Percentiles rank a stretch among this genome's conserved stretches.
phyloP scores from a whole-genome alignment of 2,113 vertebrate genomes.

The Thermophis baileyi region DNA sequence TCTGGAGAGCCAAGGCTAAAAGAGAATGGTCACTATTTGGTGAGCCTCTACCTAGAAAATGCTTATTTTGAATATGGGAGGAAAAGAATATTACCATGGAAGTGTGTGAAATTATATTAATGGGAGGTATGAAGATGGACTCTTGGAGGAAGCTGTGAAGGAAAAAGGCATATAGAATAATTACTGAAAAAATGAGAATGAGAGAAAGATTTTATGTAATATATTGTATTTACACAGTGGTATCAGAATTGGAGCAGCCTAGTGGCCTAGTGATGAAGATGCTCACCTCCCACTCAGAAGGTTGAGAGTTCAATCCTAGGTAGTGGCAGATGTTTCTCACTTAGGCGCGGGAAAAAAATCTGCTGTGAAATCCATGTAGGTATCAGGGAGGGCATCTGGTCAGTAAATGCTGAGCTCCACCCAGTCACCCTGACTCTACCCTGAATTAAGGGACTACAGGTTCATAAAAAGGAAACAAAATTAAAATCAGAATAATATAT shows the following conservation, averaged over 20 bases:
- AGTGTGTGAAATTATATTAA: background rate
- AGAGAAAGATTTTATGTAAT: background rate
- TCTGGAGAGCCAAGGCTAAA: background rate
- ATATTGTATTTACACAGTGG: background rate
- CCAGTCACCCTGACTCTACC: background rate
- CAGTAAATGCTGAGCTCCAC: background rate
- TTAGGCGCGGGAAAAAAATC: background rate
- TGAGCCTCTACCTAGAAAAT: background rate
- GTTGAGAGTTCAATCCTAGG: background rate
- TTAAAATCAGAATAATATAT: background rate
- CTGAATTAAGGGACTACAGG: background rate
- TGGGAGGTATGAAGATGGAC: background rate
- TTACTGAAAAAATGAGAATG: background rate
- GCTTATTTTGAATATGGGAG: background rate
- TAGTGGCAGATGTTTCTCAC: background rate
- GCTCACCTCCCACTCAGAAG: background rate
- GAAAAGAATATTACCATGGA: background rate
- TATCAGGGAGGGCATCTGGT: too few species aligned
- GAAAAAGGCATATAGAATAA: background rate
- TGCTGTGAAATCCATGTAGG: too few species aligned
- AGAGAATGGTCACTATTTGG: background rate
- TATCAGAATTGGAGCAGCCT: background rate
- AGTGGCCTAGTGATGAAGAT: background rate
- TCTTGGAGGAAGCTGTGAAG: background rate
- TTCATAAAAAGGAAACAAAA: background rate